A percentile compares a stretch with the other conserved stretches of the same genome.
Conservation (phyloP, 1,140 invertebrate species). For the Sarcophaga peregrina region DNA sequence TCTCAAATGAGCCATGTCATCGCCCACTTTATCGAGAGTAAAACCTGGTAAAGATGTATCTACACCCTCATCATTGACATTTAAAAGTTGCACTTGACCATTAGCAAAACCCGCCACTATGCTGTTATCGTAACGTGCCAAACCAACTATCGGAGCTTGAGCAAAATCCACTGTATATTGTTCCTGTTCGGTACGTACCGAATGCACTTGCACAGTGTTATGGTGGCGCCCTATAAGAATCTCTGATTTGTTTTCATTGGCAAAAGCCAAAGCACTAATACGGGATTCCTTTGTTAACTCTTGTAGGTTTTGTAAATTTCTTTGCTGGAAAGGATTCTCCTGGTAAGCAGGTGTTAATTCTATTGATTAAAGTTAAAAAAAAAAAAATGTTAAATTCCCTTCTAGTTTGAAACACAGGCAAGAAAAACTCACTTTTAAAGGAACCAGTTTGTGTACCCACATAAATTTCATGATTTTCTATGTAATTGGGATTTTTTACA, state of each 20-base stretch:
- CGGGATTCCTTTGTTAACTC: slow-evolving; percentile 68
- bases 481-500: slow-evolving; percentile 59
- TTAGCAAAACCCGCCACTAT: slow-evolving; percentile 60
- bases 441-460: slow-evolving; percentile 65
- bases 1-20: slow-evolving; percentile 64
- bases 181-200: slow-evolving; percentile 45
- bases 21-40: slow-evolving; percentile 52
- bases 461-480: slow-evolving; percentile 61
- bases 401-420: neutral
- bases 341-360: slow-evolving; percentile 55
- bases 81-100: slow-evolving; percentile 55
- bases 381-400: neutral
- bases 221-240: slow-evolving; percentile 72
- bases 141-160: slow-evolving; percentile 57
- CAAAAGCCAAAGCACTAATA: slow-evolving; percentile 78
- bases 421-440: slow-evolving; percentile 60
- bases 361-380: slow-evolving; percentile 41
- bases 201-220: slow-evolving; percentile 53
- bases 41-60: slow-evolving; percentile 2
- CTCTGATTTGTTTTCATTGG: slow-evolving; percentile 73
- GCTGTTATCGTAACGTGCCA: slow-evolving; percentile 57
- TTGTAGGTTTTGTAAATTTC: slow-evolving; percentile 68
- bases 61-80: slow-evolving; percentile 42
- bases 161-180: slow-evolving; percentile 46
- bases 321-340: slow-evolving; percentile 56